Conservation (phyloP, 2,888 invertebrate species). For the Drosophila histrio region DNA sequence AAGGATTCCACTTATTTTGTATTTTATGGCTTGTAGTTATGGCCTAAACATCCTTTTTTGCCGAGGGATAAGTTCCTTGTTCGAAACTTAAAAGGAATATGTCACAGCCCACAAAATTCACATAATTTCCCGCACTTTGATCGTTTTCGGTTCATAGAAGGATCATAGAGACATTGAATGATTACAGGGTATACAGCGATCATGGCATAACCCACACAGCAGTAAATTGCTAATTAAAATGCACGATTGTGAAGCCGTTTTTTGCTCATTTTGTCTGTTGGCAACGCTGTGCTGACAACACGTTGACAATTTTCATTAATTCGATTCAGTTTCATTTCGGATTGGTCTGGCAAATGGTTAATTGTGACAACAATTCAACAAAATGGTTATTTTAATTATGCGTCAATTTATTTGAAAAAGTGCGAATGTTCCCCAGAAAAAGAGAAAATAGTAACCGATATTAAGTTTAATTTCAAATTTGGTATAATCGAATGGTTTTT, state of each 20-base stretch:
- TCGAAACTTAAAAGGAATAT: too few relatives aligned
- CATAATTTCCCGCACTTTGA: too few relatives aligned
- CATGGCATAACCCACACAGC: not conserved
- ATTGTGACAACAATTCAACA: slow-evolving; percentile 45
- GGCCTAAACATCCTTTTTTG: too few relatives aligned
- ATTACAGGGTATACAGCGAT: slow-evolving; percentile 6
- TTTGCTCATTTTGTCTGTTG: not conserved
- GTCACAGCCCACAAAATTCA: too few relatives aligned
- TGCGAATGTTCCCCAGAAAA: not conserved
- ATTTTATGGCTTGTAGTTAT: too few relatives aligned
- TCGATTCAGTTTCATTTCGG: slow-evolving; percentile 58
- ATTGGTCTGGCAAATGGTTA: slow-evolving; percentile 29
- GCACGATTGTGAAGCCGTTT: slow-evolving; percentile 30
- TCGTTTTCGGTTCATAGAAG: too few relatives aligned
- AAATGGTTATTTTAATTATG: slow-evolving; percentile 33
- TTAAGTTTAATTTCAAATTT: not conserved
- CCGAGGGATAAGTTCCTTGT: too few relatives aligned
- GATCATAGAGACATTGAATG: too few relatives aligned
- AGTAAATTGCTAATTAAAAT: slow-evolving; percentile 68
- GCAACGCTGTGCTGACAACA: slow-evolving; percentile 37
- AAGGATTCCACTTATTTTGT: too few relatives aligned
- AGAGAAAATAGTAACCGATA: not conserved
- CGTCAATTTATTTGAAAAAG: slow-evolving; percentile 2
- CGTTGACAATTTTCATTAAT: slow-evolving; percentile 66
- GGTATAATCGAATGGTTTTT: not conserved